Evolutionary conservation across 2,113 vertebrate genomes (phyloP), one percentile per base, ranked within the genome.

Genomic region (Bombycilla garrulus): DNA sequence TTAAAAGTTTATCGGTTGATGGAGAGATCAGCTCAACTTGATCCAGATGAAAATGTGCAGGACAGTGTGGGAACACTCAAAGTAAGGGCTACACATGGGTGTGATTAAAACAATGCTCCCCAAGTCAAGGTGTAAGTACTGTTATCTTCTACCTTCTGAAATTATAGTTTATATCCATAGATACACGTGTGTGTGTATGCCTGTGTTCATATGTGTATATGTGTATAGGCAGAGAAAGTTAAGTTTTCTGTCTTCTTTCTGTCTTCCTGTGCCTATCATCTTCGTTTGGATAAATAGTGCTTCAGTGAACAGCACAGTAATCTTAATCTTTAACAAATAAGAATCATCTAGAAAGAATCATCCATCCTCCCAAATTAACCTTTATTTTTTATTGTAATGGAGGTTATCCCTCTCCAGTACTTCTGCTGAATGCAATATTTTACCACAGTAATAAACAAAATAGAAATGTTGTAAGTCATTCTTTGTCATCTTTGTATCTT

Each of bases 361-460:
- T 85, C 36, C 35, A 73, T 77, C 33, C 9, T 73, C 18, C 29
- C 0, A 0, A 71, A 36, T 62, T 77, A 73, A 25, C 16, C 73
- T 72, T 58, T 48, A 60, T 91, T 89, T 92, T 19, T 57, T 80
- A 58, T 15, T 81, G 6, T 28, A 81, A 56, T 3, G 0, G 42
- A 90, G 9, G 38, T 10, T 80, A 57, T 76, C 15, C 4, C 2
- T 73, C 72, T 93, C 40, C 23, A 66, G 25, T 50, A 42, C 15
- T 80, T 87, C 44, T 80, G 45, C 45, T 82, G 66, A 84, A 76
- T 76, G 35, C 14, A 23, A 23, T 84, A 80, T 76, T 95, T 94
- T 70, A 50, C 20, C 33, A 69, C 19, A 24, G 22, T 78, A 82
- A 66, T 48, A 65, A 65, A 77, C 42, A 79, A 78, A 25, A 44